Percentiles rank a stretch among this genome's conserved stretches.
Conservation (phyloP, 2,888 invertebrate genomes). For the Melipona beecheii region DNA sequence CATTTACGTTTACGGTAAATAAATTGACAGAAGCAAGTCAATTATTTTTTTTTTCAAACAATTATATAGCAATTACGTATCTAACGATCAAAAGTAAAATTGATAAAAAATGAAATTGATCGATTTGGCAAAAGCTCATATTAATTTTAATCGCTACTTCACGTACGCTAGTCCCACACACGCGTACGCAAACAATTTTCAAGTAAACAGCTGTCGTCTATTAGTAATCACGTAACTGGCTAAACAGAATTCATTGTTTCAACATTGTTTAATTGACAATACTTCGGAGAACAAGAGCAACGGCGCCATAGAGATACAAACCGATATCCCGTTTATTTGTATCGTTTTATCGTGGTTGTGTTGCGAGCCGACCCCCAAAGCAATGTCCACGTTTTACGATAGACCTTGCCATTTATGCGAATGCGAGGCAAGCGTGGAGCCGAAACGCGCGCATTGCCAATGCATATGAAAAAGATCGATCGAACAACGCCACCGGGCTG, state of each 20-base stretch:
- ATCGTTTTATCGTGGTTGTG: background rate
- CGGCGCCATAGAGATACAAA: background rate
- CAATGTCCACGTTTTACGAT: conserved; percentile 23
- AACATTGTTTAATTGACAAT: background rate
- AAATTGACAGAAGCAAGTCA: too few species aligned
- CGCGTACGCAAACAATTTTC: background rate
- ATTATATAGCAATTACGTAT: too few species aligned
- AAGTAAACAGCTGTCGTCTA: background rate
- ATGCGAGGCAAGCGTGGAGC: background rate
- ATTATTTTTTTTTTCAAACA: too few species aligned
- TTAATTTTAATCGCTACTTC: too few species aligned
- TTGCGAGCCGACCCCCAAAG: background rate
- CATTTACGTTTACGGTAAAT: too few species aligned
- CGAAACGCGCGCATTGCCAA: conserved; percentile 14
- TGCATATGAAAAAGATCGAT: conserved; percentile 47
- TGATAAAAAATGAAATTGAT: too few species aligned
- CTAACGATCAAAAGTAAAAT: too few species aligned
- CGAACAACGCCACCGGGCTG: conserved; percentile 39
- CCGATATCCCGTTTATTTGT: conserved; percentile 6
- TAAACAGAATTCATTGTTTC: background rate
- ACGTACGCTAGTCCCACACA: background rate
- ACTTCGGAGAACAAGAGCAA: background rate
- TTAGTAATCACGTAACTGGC: background rate
- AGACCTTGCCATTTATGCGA: conserved; percentile 22
- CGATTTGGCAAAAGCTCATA: too few species aligned